Evolutionary conservation across 2,113 vertebrate genomes (phyloP).

Genomic region (Xenopus borealis): DNA sequence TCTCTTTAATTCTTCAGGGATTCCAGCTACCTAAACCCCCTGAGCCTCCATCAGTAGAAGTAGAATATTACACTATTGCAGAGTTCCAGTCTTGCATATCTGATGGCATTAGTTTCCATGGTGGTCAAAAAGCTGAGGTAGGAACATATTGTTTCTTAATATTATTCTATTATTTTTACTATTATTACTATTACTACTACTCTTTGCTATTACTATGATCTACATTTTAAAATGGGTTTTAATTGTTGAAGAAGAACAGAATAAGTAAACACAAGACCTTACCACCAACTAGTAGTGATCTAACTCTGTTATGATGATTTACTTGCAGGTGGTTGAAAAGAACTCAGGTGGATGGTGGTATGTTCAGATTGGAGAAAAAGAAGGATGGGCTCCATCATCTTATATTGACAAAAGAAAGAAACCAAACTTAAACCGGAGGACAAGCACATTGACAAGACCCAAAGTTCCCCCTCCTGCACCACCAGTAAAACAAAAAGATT

Average conservation of each 20-base stretch:
- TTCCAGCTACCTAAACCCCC: conserved; percentile 97
- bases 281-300: no score
- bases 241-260: no score
- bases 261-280: no score
- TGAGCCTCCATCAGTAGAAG: conserved; percentile 96
- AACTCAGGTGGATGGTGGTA: conserved; percentile 99
- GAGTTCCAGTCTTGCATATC: conserved; percentile 98
- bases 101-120: conserved; percentile 96
- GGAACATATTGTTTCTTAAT: conserved; percentile 48
- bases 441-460: conserved; percentile 91
- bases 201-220: no score
- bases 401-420: conserved; percentile 98
- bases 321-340: conserved; percentile 91
- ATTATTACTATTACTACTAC: no score
- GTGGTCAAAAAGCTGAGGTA: conserved; percentile 98
- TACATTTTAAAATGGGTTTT: no score
- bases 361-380: conserved; percentile 94
- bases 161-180: no score
- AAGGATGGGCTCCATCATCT: conserved; percentile 96
- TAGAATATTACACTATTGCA: conserved; percentile 98
- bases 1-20: conserved; percentile 62
- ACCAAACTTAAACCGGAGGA: conserved; percentile 88
- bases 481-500: conserved; percentile 85
- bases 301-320: not conserved
- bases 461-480: conserved; percentile 95